Evolutionary conservation across 2,888 invertebrate genomes (phyloP), one percentile per base, ranked within the genome.

Genomic region (Cremastobaeus sp.): DNA sequence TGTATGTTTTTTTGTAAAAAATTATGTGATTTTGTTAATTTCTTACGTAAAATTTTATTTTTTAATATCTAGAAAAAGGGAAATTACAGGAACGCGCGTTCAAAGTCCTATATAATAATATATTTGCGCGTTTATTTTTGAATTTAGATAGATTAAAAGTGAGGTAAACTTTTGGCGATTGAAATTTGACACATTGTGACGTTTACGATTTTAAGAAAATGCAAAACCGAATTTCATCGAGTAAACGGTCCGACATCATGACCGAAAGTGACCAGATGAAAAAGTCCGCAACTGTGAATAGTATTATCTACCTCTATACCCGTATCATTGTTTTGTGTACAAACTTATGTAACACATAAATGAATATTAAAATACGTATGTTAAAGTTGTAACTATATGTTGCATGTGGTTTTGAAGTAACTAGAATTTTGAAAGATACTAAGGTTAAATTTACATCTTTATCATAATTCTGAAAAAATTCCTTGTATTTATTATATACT

Each of bases 221-320:
- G 15, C 6, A 18, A 17, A 12, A 14, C 3, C n/a, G 15, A 25
- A 41, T 41, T 18, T 41, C 28, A 17, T 30, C 11, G 55, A 30
- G 11, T 21, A 18, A 37, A 60, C 32, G 62, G 50, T 41, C 32
- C 9, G 25, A 25, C 25, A 35, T 30, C n/a, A n/a, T n/a, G n/a
- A n/a, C n/a, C n/a, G n/a, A n/a, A n/a, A n/a, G n/a, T n/a, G n/a
- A n/a, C n/a, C n/a, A n/a, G n/a, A n/a, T n/a, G n/a, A 50, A 43
- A 25, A 43, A 62, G 62, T 62, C 50, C 6, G 43, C 34, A 9
- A 32, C 64, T 35, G 45, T 14, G 11, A 55, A 54, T 45, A 57
- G 21, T 43, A 57, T 69, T 43, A 68, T 48, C 52, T 68, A 59
- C 43, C 66, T 68, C 59, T 59, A 43, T 34, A 59, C 45, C 45